Percentiles rank a stretch among this genome's conserved stretches.
Conservation (phyloP, 2,113 vertebrate species). For the Sula dactylatra region DNA sequence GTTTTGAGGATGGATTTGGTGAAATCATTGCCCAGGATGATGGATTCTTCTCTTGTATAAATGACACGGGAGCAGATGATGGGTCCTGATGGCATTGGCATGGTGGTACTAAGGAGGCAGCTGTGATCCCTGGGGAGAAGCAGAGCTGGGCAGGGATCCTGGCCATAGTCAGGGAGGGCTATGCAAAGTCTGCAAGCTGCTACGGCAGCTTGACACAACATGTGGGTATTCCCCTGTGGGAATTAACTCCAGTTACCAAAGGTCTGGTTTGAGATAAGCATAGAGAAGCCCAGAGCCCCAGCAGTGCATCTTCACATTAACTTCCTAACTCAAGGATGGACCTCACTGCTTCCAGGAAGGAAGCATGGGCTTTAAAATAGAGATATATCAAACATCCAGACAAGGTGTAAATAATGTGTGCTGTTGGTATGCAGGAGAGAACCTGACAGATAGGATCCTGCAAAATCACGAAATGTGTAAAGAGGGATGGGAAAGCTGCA, state of each 20-base stretch:
- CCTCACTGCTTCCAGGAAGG: not conserved
- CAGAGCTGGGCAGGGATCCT: not conserved
- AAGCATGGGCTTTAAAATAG: not conserved
- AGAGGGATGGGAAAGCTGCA: not conserved
- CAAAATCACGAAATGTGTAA: not conserved
- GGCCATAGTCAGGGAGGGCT: not conserved
- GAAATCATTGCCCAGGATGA: constrained; percentile 10
- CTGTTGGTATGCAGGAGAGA: not conserved
- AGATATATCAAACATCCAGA: not conserved
- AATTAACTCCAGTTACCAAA: not conserved
- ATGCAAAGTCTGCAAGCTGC: not conserved
- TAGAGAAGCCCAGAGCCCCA: not conserved
- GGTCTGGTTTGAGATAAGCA: not conserved
- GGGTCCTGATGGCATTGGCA: not conserved
- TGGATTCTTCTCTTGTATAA: not conserved
- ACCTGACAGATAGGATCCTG: not conserved
- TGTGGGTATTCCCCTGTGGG: not conserved
- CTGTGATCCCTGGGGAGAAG: not conserved
- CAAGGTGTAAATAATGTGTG: not conserved
- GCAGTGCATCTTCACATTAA: not conserved
- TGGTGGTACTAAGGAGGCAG: not conserved
- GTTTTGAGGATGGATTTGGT: constrained; percentile 46
- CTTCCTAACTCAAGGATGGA: not conserved
- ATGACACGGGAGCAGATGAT: not conserved
- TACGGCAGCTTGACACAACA: not conserved